These are phyloP conservation scores for Apistogramma diplotaenia DNA, from an alignment of 2,113 vertebrate species.

Conservation along the genomic window DNA sequence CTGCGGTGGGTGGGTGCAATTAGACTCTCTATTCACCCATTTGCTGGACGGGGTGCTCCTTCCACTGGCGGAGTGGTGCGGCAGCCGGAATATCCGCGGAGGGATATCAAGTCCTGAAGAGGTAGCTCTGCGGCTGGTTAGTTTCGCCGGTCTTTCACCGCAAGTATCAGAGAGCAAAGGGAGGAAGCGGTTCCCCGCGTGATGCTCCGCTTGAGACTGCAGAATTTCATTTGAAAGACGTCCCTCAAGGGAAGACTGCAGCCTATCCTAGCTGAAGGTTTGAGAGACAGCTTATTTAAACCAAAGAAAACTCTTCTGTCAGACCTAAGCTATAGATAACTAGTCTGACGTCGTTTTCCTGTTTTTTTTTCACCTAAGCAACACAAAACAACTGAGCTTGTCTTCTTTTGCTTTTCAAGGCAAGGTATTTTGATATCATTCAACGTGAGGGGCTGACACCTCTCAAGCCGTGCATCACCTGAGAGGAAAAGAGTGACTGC, in stretches of 20 bases:
- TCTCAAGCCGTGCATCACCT: conserved; percentile 78
- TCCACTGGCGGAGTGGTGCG: conserved; percentile 71
- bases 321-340: not conserved
- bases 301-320: not conserved
- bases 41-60: conserved; percentile 61
- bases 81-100: conserved; percentile 68
- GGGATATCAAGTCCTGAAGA: conserved; percentile 50
- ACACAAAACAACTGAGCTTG: conserved; percentile 21
- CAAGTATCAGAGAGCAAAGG: conserved; percentile 67
- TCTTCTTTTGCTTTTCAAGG: conserved; percentile 58
- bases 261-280: conserved; percentile 51
- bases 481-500: conserved; percentile 75
- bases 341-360: conserved; percentile 9
- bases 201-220: conserved; percentile 77
- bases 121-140: conserved; percentile 62
- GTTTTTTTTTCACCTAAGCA: not conserved
- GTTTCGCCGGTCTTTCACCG: conserved; percentile 73
- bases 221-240: conserved; percentile 68
- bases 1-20: conserved; percentile 27
- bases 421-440: conserved; percentile 56
- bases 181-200: conserved; percentile 64
- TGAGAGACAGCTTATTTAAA: conserved; percentile 29
- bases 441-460: conserved; percentile 70
- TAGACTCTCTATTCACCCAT: conserved; percentile 8
- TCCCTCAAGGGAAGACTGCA: conserved; percentile 35